Evolutionary conservation across 2,797 vertebrate species (phyloP).

Genomic region (Galago senegalensis): DNA sequence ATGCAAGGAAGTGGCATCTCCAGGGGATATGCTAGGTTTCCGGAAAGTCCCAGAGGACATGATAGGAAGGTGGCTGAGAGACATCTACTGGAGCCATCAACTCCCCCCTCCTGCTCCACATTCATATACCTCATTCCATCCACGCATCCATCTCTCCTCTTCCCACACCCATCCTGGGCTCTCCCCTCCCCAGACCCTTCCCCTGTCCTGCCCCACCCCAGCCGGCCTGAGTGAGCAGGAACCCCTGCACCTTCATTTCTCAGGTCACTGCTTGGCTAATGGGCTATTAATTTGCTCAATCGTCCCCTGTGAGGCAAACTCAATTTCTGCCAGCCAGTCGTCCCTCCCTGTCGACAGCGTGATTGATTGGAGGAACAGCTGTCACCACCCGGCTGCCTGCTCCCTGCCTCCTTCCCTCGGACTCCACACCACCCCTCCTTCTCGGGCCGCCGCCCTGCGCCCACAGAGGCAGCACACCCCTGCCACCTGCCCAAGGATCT

Average conservation of each 20-base stretch:
- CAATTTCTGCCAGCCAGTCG: slow-evolving; percentile 94
- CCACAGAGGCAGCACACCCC: slow-evolving; percentile 79
- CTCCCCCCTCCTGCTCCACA: not conserved
- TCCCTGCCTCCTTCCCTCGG: slow-evolving; percentile 70
- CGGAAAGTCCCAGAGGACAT: not conserved
- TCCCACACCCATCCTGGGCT: slow-evolving; percentile 11
- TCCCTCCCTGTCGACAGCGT: slow-evolving; percentile 93
- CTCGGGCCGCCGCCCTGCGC: slow-evolving; percentile 76
- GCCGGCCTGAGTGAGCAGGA: slow-evolving; percentile 82
- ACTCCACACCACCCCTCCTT: slow-evolving; percentile 74
- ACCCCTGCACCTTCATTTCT: slow-evolving; percentile 94
- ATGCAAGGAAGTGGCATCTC: not conserved
- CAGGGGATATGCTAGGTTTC: not conserved
- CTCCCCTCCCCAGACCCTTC: slow-evolving; percentile 57
- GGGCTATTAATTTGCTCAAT: slow-evolving; percentile 99
- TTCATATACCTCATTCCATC: not conserved
- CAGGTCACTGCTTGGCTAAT: slow-evolving; percentile 99
- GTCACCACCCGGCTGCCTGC: slow-evolving; percentile 90
- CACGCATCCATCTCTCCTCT: not conserved
- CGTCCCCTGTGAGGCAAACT: slow-evolving; percentile 96
- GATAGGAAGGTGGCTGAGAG: slow-evolving; percentile 24
- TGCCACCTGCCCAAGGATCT: slow-evolving; percentile 88
- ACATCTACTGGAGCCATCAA: not conserved
- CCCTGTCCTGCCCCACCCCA: slow-evolving; percentile 82
- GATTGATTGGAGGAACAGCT: slow-evolving; percentile 99